These are phyloP conservation scores for Procavia capensis DNA, from an alignment of 2,113 vertebrate species.

Conservation along the genomic window DNA sequence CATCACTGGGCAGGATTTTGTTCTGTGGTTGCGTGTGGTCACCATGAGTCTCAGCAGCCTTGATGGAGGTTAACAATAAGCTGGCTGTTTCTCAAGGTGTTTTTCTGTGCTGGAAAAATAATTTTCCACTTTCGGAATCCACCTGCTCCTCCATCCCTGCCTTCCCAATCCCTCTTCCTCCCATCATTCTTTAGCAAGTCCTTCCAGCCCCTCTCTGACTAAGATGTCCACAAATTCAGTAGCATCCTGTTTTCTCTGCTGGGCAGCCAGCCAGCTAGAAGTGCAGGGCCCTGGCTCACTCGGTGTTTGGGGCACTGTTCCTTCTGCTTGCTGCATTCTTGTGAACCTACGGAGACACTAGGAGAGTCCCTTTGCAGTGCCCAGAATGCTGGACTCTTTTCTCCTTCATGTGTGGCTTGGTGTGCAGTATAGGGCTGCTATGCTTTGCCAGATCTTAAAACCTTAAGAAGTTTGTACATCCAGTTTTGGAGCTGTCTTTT, in stretches of 20 bases:
- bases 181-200: not conserved
- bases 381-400: conserved; percentile 17
- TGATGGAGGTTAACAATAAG: not conserved
- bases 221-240: not conserved
- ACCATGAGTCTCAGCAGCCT: not conserved
- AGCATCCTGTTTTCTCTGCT: not conserved
- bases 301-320: not conserved
- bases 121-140: not conserved
- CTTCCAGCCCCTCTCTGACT: not conserved
- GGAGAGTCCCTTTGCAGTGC: not conserved
- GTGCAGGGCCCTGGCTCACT: not conserved
- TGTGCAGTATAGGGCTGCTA: not conserved
- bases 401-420: not conserved
- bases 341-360: not conserved
- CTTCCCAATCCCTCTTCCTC: not conserved
- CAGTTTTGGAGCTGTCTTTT: conserved; percentile 67
- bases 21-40: not conserved
- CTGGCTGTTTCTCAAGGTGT: not conserved
- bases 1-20: not conserved
- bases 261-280: not conserved
- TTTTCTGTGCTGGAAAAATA: conserved; percentile 21
- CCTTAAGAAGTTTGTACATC: conserved; percentile 57
- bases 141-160: not conserved
- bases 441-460: conserved; percentile 44
- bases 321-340: not conserved